These are phyloP conservation scores for Artemia sinica DNA, from an alignment of 2,888 invertebrate genomes.

Conservation along the genomic window DNA sequence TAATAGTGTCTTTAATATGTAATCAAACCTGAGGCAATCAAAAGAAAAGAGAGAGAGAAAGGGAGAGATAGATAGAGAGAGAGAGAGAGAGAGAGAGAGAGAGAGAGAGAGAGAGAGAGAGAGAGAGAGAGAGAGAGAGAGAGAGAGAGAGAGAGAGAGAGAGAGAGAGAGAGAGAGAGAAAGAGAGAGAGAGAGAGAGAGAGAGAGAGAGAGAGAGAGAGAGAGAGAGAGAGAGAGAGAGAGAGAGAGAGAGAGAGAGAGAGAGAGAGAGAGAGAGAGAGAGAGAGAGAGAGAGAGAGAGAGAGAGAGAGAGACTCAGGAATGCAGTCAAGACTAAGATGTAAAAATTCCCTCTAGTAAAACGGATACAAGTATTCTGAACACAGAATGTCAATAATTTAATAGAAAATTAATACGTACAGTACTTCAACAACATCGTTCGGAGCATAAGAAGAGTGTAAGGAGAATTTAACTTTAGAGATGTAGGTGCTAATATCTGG, in stretches of 20 bases:
- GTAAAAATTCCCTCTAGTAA: too few relatives aligned
- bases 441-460: conserved; percentile 72
- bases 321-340: too few relatives aligned
- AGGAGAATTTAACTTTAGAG: conserved; percentile 53
- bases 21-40: too few relatives aligned
- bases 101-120: too few relatives aligned
- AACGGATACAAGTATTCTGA: too few relatives aligned
- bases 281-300: conserved; percentile 12
- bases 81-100: too few relatives aligned
- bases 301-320: conserved; percentile 2
- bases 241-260: conserved; percentile 12
- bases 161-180: too few relatives aligned
- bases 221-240: conserved; percentile 12
- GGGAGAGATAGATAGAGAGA: too few relatives aligned
- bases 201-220: conserved; percentile 12
- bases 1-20: too few relatives aligned
- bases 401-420: conserved; percentile 34
- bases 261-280: conserved; percentile 12
- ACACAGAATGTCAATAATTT: not conserved
- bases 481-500: conserved; percentile 45
- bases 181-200: conserved; percentile 9
- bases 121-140: too few relatives aligned
- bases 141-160: too few relatives aligned
- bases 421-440: conserved; percentile 62
- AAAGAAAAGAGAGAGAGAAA: too few relatives aligned